A percentile compares a stretch with the other conserved stretches of the same genome.
These are phyloP conservation scores for Terrapene triunguis DNA, from an alignment of 2,113 vertebrate species.

Conservation along the genomic window DNA sequence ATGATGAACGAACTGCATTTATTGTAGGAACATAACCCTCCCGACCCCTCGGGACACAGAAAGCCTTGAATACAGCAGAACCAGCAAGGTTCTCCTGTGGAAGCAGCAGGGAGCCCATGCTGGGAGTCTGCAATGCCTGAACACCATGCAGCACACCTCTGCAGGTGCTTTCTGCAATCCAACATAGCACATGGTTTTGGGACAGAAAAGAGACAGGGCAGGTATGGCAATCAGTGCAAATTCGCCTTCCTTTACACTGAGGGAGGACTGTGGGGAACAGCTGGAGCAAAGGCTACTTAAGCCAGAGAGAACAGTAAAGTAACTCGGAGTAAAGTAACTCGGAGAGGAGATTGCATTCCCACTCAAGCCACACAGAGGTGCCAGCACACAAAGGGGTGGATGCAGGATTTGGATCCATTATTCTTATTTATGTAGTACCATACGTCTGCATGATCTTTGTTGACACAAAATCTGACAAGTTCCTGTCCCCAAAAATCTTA, in stretches of 20 bases:
- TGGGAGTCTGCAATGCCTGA: background rate
- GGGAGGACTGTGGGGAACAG: background rate
- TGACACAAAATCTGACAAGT: background rate
- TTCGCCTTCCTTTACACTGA: background rate
- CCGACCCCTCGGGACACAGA: background rate
- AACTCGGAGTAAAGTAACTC: background rate
- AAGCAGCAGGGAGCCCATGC: background rate
- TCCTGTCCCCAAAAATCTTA: background rate
- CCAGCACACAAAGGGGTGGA: background rate
- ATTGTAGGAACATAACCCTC: background rate
- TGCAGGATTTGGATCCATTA: background rate
- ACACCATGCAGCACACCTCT: rapidly evolving
- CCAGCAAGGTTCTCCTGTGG: background rate
- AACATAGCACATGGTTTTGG: background rate
- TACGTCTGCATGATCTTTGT: background rate
- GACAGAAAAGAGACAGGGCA: background rate
- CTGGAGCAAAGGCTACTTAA: background rate
- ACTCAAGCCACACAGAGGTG: background rate
- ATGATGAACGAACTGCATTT: background rate
- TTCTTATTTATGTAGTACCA: background rate
- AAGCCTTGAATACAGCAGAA: background rate
- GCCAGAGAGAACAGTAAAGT: background rate
- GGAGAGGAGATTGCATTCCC: background rate
- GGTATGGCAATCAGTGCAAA: background rate
- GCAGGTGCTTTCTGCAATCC: background rate